A percentile compares a stretch with the other conserved stretches of the same genome.
phyloP scores from a whole-genome alignment of 2,888 invertebrate genomes.

The Lampropteryx suffumata region DNA sequence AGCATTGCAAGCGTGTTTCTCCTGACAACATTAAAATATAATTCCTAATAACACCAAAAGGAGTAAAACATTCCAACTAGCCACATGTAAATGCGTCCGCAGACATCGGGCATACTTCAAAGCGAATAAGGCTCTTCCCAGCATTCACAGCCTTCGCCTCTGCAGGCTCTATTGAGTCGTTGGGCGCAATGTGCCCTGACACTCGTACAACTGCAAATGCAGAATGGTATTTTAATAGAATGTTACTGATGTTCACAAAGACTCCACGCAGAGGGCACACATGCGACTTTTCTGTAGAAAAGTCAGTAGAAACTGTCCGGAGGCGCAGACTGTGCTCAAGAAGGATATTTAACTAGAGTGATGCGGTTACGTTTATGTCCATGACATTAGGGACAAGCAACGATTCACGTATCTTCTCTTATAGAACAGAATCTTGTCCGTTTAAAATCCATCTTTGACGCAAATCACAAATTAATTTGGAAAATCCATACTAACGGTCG shows the following conservation, averaged over 20 bases:
- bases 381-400: too few relatives aligned
- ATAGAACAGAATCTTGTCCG: too few relatives aligned
- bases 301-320: neutral
- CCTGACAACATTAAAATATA: constrained; percentile 24
- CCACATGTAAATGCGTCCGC: constrained; percentile 51
- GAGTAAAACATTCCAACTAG: constrained; percentile 30
- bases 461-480: too few relatives aligned
- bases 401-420: too few relatives aligned
- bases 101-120: constrained; percentile 55
- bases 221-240: constrained; percentile 62
- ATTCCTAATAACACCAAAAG: constrained; percentile 29
- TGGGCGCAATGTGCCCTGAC: constrained; percentile 57
- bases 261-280: constrained; percentile 20
- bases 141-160: constrained; percentile 40
- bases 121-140: constrained; percentile 61
- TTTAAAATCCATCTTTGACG: too few relatives aligned
- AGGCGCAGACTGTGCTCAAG: neutral
- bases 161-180: constrained; percentile 68
- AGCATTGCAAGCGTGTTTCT: constrained; percentile 9
- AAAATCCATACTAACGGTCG: too few relatives aligned
- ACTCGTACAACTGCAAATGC: constrained; percentile 47
- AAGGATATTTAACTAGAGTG: too few relatives aligned
- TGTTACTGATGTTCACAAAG: constrained; percentile 55
- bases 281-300: constrained; percentile 1
- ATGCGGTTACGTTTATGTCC: too few relatives aligned